Evolutionary conservation across 2,888 invertebrate genomes (phyloP), one percentile per base, ranked within the genome.

Genomic region (Macaria liturata): DNA sequence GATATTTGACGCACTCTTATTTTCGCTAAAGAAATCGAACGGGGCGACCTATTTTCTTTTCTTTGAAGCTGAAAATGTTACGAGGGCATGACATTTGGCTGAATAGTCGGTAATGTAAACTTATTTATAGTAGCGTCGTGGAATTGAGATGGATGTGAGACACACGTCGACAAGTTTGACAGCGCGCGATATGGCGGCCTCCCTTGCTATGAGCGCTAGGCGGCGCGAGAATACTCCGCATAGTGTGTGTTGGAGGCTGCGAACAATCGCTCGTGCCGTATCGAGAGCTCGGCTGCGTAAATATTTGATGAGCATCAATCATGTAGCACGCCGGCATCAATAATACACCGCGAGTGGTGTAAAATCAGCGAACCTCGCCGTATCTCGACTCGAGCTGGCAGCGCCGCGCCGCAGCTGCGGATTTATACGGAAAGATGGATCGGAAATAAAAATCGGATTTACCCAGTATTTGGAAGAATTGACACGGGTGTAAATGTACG

Each of bases 301-400:
- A 74, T 71, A 72, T 74, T 70, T 74, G 64, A 72, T 67, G 60
- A 68, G 62, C 70, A 74, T 75, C 70, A 76, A 74, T 75, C 71
- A 74, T 74, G 69, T 65, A 71, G 64, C 62, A 71, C 63, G 46
- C 43, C 68, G 65, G 78, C 46, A 58, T 54, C 58, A 53, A 58
- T 54, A 54, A 49, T 58, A 46, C 40, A 9, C 32, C 42, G 40
- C n/a, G 48, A 57, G 45, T 47, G 40, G 51, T 39, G 53, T 49
- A 49, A 58, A 58, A 80, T 50, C 43, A 31, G 43, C 47, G 54
- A 47, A 54, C 30, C 20, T 20, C 20, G 20, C 20, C 20, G 34
- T 37, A 6, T 6, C 34, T 37, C 7, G 34, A 3, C 34, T 4
- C 34, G 34, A 37, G 7, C 5, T 37, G 34, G 34, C 20, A 20